Evolutionary conservation across 1,140 invertebrate genomes (phyloP).

Genomic region (Apocrypta bakeri): DNA sequence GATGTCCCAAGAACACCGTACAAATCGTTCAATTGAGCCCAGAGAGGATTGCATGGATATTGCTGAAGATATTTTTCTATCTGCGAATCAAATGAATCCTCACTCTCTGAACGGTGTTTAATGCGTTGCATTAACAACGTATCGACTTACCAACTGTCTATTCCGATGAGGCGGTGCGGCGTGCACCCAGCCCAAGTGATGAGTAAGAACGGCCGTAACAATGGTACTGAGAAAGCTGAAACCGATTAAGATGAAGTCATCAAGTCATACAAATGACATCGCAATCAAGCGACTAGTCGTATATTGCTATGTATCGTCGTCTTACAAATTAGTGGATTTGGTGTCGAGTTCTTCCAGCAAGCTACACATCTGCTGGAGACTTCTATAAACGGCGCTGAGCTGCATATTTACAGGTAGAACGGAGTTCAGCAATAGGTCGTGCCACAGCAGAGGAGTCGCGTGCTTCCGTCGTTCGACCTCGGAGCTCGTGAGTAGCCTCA

Average conservation of each 20-base stretch:
- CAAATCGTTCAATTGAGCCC: slow-evolving; percentile 89
- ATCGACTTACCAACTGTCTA: slow-evolving; percentile 62
- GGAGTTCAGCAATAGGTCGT: slow-evolving; percentile 68
- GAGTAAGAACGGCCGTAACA: slow-evolving; percentile 89
- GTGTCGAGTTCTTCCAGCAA: slow-evolving; percentile 68
- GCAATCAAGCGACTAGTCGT: slow-evolving; percentile 35
- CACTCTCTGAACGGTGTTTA: not conserved
- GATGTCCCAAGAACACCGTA: slow-evolving; percentile 89
- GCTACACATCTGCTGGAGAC: slow-evolving; percentile 68
- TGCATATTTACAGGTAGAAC: slow-evolving; percentile 57
- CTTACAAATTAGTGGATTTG: slow-evolving; percentile 71
- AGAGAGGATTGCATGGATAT: slow-evolving; percentile 85
- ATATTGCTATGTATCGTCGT: not conserved
- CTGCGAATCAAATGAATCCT: slow-evolving; percentile 59
- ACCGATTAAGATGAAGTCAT: too few species aligned
- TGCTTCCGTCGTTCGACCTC: slow-evolving; percentile 44
- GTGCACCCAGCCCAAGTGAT: slow-evolving; percentile 93
- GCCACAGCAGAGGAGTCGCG: slow-evolving; percentile 66
- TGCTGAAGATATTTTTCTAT: slow-evolving; percentile 68
- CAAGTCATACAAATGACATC: slow-evolving; percentile 30
- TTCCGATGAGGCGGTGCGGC: slow-evolving; percentile 76
- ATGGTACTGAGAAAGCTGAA: slow-evolving; percentile 92
- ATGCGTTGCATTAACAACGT: not conserved
- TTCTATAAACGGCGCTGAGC: slow-evolving; percentile 57
- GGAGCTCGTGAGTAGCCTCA: slow-evolving; percentile 61